Percentiles rank a stretch among this genome's conserved stretches.
These are phyloP conservation scores for Eristalinus sepulchralis DNA, from an alignment of 2,888 invertebrate genomes.

Conservation along the genomic window DNA sequence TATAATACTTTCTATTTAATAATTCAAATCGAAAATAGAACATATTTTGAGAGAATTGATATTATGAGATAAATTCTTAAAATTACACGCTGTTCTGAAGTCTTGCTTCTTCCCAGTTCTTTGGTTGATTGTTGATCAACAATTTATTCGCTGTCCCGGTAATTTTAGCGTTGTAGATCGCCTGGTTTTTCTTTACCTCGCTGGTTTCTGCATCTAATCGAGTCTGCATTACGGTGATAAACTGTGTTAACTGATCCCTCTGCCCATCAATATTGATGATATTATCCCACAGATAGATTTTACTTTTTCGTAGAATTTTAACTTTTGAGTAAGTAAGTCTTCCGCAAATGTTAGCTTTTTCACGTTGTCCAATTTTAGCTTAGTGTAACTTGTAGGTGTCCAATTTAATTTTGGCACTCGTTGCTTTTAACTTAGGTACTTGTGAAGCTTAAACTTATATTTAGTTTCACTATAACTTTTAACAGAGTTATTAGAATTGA, in stretches of 20 bases:
- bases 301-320: background rate
- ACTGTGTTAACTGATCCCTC: background rate
- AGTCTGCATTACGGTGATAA: background rate
- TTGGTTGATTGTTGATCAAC: background rate
- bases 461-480: background rate
- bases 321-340: too few relatives aligned
- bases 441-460: background rate
- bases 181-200: background rate
- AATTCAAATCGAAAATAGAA: background rate
- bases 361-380: background rate
- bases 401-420: background rate
- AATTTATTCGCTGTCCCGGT: background rate
- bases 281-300: background rate
- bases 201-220: background rate
- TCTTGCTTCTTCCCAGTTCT: constrained; percentile 1
- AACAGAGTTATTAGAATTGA: background rate
- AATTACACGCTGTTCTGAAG: constrained; percentile 1
- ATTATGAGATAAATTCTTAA: constrained; percentile 1
- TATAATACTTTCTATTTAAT: background rate
- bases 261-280: background rate
- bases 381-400: background rate
- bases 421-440: background rate
- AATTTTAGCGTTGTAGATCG: constrained; percentile 4
- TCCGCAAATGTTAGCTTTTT: background rate
- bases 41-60: background rate